Conservation (phyloP, 2,113 vertebrate genomes). For the Stigmatopora nigra region DNA sequence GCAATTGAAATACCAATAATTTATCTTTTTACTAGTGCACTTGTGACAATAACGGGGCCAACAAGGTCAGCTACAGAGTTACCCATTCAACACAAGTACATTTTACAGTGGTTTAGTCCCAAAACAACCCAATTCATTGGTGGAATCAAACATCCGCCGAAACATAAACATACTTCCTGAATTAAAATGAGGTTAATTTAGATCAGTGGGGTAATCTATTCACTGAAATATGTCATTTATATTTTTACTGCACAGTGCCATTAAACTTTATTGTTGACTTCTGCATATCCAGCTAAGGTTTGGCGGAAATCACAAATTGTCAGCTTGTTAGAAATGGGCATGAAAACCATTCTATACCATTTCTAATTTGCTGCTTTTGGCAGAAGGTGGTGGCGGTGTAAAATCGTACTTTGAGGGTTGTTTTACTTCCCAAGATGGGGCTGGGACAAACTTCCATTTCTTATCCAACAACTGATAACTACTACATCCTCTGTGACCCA, state of each 20-base stretch:
- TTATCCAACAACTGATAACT: conserved; percentile 54
- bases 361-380: conserved; percentile 66
- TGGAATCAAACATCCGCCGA: too few relatives aligned
- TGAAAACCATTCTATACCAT: conserved; percentile 62
- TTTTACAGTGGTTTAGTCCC: too few relatives aligned
- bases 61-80: too few relatives aligned
- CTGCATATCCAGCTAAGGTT: conserved; percentile 37
- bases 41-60: too few relatives aligned
- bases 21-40: too few relatives aligned
- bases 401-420: conserved; percentile 61
- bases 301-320: conserved; percentile 40
- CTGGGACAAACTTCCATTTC: conserved; percentile 42
- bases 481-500: conserved; percentile 52
- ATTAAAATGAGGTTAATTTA: background rate
- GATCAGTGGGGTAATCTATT: background rate
- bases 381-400: conserved; percentile 39
- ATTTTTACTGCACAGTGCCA: conserved; percentile 25
- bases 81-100: too few relatives aligned
- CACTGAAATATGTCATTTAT: background rate
- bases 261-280: conserved; percentile 33
- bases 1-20: too few relatives aligned
- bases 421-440: conserved; percentile 65
- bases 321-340: conserved; percentile 55
- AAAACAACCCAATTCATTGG: too few relatives aligned
- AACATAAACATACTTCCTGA: too few relatives aligned